A percentile compares a stretch with the other conserved stretches of the same genome.
These are phyloP conservation scores for Nymphalis io DNA, from an alignment of 1,140 invertebrate genomes.

Conservation along the genomic window DNA sequence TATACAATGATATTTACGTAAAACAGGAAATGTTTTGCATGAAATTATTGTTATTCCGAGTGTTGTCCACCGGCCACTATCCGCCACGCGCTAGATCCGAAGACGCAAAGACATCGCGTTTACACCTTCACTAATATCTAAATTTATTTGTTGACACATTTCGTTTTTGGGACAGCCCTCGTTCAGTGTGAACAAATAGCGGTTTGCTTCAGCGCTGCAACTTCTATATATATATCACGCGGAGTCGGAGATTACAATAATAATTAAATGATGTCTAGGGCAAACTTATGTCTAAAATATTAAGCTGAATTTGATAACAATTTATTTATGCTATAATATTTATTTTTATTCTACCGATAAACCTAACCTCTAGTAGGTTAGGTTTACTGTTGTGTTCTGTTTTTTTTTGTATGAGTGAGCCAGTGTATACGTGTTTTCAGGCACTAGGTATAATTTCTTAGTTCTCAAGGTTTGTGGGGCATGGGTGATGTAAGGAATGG, in stretches of 20 bases:
- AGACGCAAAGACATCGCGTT: conserved; percentile 1
- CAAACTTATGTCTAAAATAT: no score
- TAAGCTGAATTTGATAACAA: no score
- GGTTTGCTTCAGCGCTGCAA: not conserved
- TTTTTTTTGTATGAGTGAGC: no score
- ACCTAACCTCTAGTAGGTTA: no score
- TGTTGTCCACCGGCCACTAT: conserved; percentile 20
- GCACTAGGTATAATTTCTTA: no score
- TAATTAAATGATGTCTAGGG: no score
- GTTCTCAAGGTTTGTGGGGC: no score
- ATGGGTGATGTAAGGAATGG: no score
- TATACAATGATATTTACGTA: not conserved
- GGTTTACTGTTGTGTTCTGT: no score
- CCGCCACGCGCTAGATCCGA: conserved; percentile 2
- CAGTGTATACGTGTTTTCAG: no score
- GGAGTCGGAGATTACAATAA: not conserved
- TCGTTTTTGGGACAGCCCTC: conserved; percentile 35
- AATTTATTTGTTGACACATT: conserved; percentile 28
- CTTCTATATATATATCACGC: not conserved
- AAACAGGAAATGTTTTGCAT: not conserved
- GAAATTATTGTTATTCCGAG: not conserved
- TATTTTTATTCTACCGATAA: no score
- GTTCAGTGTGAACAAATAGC: conserved; percentile 18
- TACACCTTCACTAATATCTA: conserved; percentile 26
- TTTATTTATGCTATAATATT: no score